Percentiles rank a stretch among this genome's conserved stretches.
These are phyloP conservation scores for Myotis brandtii DNA, from an alignment of 2,113 vertebrate genomes.

Conservation along the genomic window DNA sequence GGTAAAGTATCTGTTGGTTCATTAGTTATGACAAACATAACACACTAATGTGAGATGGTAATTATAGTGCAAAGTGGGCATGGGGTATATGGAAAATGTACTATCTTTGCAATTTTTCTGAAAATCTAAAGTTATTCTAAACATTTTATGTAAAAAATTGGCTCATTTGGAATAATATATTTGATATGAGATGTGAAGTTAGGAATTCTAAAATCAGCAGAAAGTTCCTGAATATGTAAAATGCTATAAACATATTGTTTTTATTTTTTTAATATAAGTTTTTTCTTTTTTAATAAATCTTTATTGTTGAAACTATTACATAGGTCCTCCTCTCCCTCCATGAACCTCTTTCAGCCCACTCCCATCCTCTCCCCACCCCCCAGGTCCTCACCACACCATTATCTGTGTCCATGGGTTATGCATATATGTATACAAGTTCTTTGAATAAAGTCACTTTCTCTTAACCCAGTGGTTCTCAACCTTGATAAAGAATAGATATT, in stretches of 20 bases:
- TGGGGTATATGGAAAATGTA: not conserved
- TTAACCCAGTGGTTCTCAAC: too few relatives aligned
- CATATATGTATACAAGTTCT: too few relatives aligned
- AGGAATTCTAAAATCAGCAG: slow-evolving; percentile 30
- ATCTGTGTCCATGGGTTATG: too few relatives aligned
- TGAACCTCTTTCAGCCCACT: too few relatives aligned
- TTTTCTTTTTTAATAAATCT: too few relatives aligned
- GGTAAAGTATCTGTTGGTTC: not conserved
- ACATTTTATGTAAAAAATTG: not conserved
- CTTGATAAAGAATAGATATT: slow-evolving; percentile 11
- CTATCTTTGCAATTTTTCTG: not conserved
- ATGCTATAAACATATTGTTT: not conserved
- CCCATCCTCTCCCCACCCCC: too few relatives aligned
- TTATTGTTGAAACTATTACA: too few relatives aligned
- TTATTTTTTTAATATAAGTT: not conserved
- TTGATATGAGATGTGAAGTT: slow-evolving; percentile 14
- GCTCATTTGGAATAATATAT: not conserved
- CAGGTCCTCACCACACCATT: too few relatives aligned
- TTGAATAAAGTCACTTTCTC: too few relatives aligned
- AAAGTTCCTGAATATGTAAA: slow-evolving; percentile 20
- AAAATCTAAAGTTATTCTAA: slow-evolving; percentile 33
- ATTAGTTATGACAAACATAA: not conserved
- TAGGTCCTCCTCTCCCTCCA: too few relatives aligned
- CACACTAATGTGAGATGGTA: not conserved
- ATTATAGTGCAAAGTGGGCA: not conserved